Percentiles rank a stretch among this genome's conserved stretches.
Evolutionary conservation across 2,888 invertebrate species (phyloP).

Genomic region (Perizoma flavofasciatum): DNA sequence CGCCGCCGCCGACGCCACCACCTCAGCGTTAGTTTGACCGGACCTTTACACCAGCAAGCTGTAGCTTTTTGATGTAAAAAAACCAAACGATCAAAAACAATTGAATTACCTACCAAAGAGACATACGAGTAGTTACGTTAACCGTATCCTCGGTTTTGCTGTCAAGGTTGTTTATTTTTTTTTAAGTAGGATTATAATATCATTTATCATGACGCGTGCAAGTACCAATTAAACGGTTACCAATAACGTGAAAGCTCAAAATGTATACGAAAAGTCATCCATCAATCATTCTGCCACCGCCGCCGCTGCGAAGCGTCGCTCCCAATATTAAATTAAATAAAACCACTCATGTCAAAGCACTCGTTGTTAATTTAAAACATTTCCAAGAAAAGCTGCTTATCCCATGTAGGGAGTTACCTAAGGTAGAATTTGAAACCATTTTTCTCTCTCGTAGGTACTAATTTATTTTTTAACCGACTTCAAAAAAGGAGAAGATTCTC

Average conservation of each 20-base stretch:
- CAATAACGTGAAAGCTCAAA: no score
- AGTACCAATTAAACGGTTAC: no score
- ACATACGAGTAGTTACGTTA: no score
- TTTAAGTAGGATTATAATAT: no score
- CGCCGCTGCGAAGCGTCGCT: slow-evolving; percentile 23
- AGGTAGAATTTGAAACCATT: slow-evolving; percentile 36
- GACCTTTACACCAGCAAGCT: background rate
- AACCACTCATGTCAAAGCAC: slow-evolving; percentile 45
- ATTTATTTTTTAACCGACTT: no score
- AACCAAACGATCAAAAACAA: no score
- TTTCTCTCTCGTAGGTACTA: background rate
- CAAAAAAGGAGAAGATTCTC: no score
- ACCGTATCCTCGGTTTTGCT: no score
- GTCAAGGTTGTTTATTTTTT: no score
- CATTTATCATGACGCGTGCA: no score
- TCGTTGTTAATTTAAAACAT: slow-evolving; percentile 28
- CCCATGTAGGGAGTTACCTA: slow-evolving; percentile 8
- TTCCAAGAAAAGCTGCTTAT: slow-evolving; percentile 13
- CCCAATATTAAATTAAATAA: slow-evolving; percentile 49
- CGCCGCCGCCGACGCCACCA: no score
- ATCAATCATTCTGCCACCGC: slow-evolving; percentile 47
- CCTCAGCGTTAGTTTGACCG: background rate
- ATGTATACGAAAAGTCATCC: slow-evolving; percentile 40
- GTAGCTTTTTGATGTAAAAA: background rate
- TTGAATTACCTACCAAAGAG: no score